A percentile compares a stretch with the other conserved stretches of the same genome.
Evolutionary conservation across 2,888 invertebrate species (phyloP).

Genomic region (Rotaria macrura): DNA sequence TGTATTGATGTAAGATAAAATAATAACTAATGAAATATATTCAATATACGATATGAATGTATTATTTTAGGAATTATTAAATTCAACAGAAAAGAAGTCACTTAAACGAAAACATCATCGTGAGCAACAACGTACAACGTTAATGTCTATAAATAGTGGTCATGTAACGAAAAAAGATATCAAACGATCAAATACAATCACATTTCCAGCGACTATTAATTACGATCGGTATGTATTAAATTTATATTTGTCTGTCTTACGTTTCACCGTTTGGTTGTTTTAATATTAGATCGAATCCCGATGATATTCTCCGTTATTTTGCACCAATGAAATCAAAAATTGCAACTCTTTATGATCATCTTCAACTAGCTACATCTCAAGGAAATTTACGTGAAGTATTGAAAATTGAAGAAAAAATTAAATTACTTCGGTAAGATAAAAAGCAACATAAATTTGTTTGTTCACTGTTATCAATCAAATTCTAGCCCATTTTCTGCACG

Average conservation of each 20-base stretch:
- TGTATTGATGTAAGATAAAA: background rate
- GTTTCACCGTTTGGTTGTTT: background rate
- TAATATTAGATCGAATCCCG: background rate
- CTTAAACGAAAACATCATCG: conserved; percentile 16
- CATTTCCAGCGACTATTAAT: background rate
- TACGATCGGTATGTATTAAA: background rate
- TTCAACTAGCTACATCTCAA: background rate
- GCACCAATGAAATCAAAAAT: background rate
- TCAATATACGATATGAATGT: too few relatives aligned
- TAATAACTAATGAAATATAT: too few relatives aligned
- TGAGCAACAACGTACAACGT: background rate
- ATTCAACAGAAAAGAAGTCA: background rate
- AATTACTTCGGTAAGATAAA: background rate
- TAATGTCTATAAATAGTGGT: background rate
- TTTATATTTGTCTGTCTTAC: too few relatives aligned
- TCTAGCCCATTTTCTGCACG: conserved; percentile 35
- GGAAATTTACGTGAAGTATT: background rate
- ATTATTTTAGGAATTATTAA: background rate
- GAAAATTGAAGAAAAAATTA: conserved; percentile 16
- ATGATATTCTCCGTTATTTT: background rate
- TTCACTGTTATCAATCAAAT: background rate
- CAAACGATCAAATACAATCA: background rate
- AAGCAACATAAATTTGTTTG: background rate
- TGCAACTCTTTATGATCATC: background rate
- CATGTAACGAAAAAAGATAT: background rate